Percentiles rank a stretch among this genome's conserved stretches.
Conservation (phyloP, 2,888 invertebrate genomes). For the Caradrina clavipalpis region DNA sequence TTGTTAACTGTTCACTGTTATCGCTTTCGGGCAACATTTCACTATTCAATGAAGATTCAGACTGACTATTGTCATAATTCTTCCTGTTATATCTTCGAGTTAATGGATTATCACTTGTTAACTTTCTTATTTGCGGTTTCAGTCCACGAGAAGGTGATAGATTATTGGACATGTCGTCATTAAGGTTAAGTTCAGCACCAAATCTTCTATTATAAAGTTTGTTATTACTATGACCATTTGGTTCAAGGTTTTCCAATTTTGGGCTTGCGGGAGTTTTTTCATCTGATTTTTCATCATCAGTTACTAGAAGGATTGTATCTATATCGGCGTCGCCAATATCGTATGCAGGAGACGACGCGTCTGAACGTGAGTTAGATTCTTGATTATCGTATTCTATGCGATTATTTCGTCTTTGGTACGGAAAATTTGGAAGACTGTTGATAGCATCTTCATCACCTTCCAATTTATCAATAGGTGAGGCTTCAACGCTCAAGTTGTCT, state of each 20-base stretch:
- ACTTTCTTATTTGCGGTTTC: neutral
- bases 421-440: neutral
- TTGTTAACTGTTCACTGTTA: neutral
- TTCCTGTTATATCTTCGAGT: conserved; percentile 1
- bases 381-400: neutral
- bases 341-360: neutral
- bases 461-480: conserved; percentile 4
- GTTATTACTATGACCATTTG: neutral
- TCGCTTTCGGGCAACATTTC: conserved; percentile 1
- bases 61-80: neutral
- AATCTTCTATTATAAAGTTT: conserved; percentile 5
- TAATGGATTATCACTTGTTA: neutral
- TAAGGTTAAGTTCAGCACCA: neutral
- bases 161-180: neutral
- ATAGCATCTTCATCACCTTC: neutral
- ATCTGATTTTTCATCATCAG: conserved; percentile 23
- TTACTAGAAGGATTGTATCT: conserved; percentile 17
- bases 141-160: neutral
- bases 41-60: neutral
- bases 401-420: conserved; percentile 9
- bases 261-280: conserved; percentile 9
- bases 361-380: neutral
- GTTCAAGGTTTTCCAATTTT: conserved; percentile 8
- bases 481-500: conserved; percentile 11
- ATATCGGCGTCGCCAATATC: conserved; percentile 10